phyloP scores from a whole-genome alignment of 2,888 invertebrate genomes.

The Brachyopa scutellaris region DNA sequence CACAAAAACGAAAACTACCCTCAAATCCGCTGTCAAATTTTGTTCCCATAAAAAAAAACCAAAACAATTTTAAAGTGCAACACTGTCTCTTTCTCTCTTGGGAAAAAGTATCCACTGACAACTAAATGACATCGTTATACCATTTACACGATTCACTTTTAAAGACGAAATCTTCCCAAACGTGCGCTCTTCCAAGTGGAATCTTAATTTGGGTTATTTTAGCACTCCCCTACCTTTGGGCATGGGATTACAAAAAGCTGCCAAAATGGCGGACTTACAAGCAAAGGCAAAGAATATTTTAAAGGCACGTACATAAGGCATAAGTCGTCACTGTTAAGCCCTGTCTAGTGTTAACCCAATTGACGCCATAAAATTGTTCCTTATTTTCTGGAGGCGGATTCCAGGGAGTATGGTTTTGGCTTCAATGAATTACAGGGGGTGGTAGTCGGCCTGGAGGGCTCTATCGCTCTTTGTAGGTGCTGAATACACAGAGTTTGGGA shows the following conservation, averaged over 20 bases:
- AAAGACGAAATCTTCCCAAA: constrained; percentile 22
- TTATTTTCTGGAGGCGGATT: constrained; percentile 7
- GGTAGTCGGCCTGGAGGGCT: constrained; percentile 1
- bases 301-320: constrained; percentile 56
- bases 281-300: constrained; percentile 13
- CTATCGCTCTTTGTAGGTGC: constrained; percentile 18
- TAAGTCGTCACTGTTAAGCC: constrained; percentile 57
- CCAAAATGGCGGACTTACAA: constrained; percentile 14
- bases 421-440: constrained; percentile 44
- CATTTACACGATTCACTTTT: constrained; percentile 35
- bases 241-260: constrained; percentile 30
- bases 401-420: neutral
- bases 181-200: constrained; percentile 11
- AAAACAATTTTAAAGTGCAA: neutral
- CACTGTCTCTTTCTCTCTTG: neutral
- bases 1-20: constrained; percentile 7
- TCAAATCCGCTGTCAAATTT: constrained; percentile 11
- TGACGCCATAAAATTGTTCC: constrained; percentile 46
- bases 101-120: constrained; percentile 12
- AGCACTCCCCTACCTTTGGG: neutral
- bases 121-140: constrained; percentile 58
- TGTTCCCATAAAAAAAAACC: constrained; percentile 1
- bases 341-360: constrained; percentile 35
- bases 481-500: constrained; percentile 10
- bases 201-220: constrained; percentile 30